These are phyloP conservation scores for Tigriopus californicus DNA, from an alignment of 2,888 invertebrate genomes.

Conservation along the genomic window DNA sequence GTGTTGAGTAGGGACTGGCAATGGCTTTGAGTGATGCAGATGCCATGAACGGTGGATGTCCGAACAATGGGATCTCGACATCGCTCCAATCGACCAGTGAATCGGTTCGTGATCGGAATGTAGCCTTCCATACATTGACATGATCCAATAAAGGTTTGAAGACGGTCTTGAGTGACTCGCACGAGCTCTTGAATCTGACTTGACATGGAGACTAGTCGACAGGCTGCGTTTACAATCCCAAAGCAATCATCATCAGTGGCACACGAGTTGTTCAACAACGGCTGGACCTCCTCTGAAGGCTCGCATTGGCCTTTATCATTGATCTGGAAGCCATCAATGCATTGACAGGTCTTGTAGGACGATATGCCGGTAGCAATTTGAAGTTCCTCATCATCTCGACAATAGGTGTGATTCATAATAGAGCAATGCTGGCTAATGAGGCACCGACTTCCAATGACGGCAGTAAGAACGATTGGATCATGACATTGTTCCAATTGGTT, in stretches of 20 bases:
- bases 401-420: background rate
- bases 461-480: background rate
- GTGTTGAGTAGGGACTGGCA: background rate
- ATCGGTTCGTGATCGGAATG: background rate
- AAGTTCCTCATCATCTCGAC: background rate
- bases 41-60: background rate
- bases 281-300: background rate
- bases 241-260: background rate
- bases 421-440: background rate
- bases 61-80: background rate
- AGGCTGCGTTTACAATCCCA: background rate
- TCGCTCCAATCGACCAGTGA: background rate
- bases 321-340: background rate
- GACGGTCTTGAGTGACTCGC: background rate
- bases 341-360: background rate
- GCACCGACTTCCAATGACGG: background rate
- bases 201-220: background rate
- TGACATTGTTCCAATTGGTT: background rate
- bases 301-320: background rate
- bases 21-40: background rate
- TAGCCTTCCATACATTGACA: constrained; percentile 1
- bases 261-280: background rate
- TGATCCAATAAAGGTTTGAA: background rate
- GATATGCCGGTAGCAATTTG: background rate
- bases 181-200: background rate